Evolutionary conservation across 1,140 invertebrate genomes (phyloP).

Genomic region (Anthonomus grandis): DNA sequence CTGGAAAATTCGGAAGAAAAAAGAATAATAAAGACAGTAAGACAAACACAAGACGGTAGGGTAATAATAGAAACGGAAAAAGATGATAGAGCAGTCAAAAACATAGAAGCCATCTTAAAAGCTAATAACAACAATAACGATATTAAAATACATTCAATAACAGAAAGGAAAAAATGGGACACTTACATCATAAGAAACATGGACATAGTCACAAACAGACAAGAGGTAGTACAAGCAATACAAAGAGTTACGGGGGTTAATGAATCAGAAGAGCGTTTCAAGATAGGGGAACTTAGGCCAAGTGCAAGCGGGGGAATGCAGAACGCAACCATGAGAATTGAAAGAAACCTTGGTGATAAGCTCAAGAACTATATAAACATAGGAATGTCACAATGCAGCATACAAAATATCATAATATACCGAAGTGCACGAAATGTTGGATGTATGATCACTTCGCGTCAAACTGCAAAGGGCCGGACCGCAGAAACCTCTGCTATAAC

Average conservation of each 20-base stretch:
- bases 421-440: constrained; percentile 15
- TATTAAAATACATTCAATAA: neutral
- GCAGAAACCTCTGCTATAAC: constrained; percentile 14
- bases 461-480: constrained; percentile 14
- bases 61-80: constrained; percentile 12
- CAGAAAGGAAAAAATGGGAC: neutral
- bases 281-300: constrained; percentile 5
- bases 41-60: constrained; percentile 12
- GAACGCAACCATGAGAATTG: constrained; percentile 4
- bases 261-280: neutral
- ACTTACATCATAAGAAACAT: constrained; percentile 7
- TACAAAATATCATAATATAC: neutral
- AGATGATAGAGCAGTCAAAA: neutral
- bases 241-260: neutral
- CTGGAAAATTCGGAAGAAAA: neutral
- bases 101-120: constrained; percentile 2
- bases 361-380: constrained; percentile 1
- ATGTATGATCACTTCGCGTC: neutral
- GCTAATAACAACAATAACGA: neutral
- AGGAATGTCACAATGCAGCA: constrained; percentile 4
- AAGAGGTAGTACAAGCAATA: constrained; percentile 1
- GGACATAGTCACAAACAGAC: neutral
- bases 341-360: neutral
- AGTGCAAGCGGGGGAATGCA: neutral
- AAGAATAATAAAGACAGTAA: neutral